Conservation (phyloP, 2,888 invertebrate species). For the Branchellion lobata region DNA sequence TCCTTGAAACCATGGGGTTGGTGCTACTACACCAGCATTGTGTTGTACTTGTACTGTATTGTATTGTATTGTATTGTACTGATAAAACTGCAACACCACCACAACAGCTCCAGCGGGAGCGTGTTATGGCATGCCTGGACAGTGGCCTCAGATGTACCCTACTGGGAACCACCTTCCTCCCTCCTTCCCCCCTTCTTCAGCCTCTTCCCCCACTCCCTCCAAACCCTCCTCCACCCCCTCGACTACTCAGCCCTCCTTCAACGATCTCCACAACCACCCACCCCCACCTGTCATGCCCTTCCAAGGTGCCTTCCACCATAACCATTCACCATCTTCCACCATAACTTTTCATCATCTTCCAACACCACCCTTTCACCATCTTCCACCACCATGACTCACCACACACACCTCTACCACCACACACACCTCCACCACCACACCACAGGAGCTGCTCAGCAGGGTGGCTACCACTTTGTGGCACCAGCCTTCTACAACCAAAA, state of each 20-base stretch:
- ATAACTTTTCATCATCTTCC: too few species aligned
- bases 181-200: background rate
- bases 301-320: too few species aligned
- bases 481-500: constrained; percentile 76
- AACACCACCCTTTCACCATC: too few species aligned
- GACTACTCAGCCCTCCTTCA: constrained; percentile 12
- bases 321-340: too few species aligned
- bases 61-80: too few species aligned
- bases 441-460: constrained; percentile 47
- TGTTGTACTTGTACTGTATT: too few species aligned
- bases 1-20: too few species aligned
- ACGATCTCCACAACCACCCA: background rate
- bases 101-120: too few species aligned
- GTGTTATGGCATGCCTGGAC: constrained; percentile 30
- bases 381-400: too few species aligned
- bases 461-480: constrained; percentile 70
- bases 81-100: too few species aligned
- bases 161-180: constrained; percentile 5
- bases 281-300: constrained; percentile 6
- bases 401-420: background rate
- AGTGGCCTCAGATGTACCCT: constrained; percentile 37
- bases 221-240: background rate
- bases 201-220: background rate
- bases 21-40: too few species aligned
- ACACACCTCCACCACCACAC: background rate